phyloP scores from a whole-genome alignment of 1,140 invertebrate genomes.

The Cyphomyrmex costatus region DNA sequence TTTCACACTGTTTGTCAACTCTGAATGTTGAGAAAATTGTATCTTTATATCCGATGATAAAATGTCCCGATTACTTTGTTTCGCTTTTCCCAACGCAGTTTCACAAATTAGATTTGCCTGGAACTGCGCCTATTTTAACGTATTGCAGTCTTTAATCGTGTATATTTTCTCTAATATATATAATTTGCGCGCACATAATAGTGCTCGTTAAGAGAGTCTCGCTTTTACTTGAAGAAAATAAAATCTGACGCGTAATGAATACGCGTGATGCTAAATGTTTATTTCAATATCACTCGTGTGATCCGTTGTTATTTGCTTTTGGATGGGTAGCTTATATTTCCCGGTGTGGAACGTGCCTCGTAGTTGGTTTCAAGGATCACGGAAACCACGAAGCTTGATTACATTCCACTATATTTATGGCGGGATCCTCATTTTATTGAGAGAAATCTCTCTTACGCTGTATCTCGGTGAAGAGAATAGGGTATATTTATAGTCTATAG shows the following conservation, averaged over 20 bases:
- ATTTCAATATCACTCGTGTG: slow-evolving; percentile 75
- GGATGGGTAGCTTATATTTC: slow-evolving; percentile 67
- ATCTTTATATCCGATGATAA: slow-evolving; percentile 8
- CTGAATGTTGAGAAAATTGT: slow-evolving; percentile 22
- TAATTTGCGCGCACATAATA: slow-evolving; percentile 26
- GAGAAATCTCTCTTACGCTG: slow-evolving; percentile 13
- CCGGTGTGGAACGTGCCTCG: slow-evolving; percentile 76
- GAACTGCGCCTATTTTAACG: not conserved
- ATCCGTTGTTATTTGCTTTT: slow-evolving; percentile 77
- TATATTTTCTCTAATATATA: not conserved
- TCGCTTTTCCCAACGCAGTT: not conserved
- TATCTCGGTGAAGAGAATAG: not conserved
- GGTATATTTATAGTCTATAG: not conserved
- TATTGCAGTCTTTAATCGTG: slow-evolving; percentile 14
- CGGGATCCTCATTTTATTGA: slow-evolving; percentile 58
- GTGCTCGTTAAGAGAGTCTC: not conserved
- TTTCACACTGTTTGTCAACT: slow-evolving; percentile 17
- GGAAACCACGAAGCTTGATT: slow-evolving; percentile 67
- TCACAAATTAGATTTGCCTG: not conserved
- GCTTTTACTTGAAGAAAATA: slow-evolving; percentile 20
- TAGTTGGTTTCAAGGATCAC: slow-evolving; percentile 75
- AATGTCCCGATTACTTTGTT: not conserved
- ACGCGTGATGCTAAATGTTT: slow-evolving; percentile 70
- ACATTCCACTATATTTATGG: slow-evolving; percentile 65
- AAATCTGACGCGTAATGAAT: not conserved